Evolutionary conservation across 2,888 invertebrate genomes (phyloP).

Genomic region (Andrena camellia): DNA sequence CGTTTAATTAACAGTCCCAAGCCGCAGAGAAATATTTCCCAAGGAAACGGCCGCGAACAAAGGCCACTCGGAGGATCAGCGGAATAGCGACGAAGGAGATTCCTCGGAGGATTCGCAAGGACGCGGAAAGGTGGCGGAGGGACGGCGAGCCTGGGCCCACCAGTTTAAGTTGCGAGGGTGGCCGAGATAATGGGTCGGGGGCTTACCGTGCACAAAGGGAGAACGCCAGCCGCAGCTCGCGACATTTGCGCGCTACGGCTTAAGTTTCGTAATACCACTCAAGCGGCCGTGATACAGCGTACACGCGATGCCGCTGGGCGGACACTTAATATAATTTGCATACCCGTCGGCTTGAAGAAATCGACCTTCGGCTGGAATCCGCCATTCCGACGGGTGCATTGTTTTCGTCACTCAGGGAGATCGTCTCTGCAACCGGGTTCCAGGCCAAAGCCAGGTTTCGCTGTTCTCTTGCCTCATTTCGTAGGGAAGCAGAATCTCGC

Average conservation of each 20-base stretch:
- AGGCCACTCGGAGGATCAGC: conserved; percentile 54
- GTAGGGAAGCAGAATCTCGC: background rate
- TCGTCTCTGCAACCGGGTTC: background rate
- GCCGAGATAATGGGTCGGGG: conserved; percentile 74
- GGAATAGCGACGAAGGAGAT: conserved; percentile 54
- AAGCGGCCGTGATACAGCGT: conserved; percentile 76
- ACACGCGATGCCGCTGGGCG: conserved; percentile 65
- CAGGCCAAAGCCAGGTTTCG: background rate
- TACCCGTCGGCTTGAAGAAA: conserved; percentile 72
- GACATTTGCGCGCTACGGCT: conserved; percentile 82
- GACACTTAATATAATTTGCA: conserved; percentile 81
- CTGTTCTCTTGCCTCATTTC: background rate
- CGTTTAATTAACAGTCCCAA: conserved; percentile 42
- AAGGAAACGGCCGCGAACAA: conserved; percentile 41
- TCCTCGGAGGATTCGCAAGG: conserved; percentile 47
- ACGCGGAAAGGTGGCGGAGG: conserved; percentile 30
- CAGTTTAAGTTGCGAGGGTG: conserved; percentile 57
- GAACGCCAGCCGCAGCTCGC: conserved; percentile 64
- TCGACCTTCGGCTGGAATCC: conserved; percentile 35
- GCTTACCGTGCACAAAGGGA: conserved; percentile 74
- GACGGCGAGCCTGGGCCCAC: conserved; percentile 19
- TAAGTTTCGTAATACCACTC: conserved; percentile 83
- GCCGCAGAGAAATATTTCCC: conserved; percentile 46
- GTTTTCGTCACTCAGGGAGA: conserved; percentile 9
- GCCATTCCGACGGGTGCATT: background rate